Conservation (phyloP, 2,113 vertebrate species). For the Acrocephalus arundinaceus region DNA sequence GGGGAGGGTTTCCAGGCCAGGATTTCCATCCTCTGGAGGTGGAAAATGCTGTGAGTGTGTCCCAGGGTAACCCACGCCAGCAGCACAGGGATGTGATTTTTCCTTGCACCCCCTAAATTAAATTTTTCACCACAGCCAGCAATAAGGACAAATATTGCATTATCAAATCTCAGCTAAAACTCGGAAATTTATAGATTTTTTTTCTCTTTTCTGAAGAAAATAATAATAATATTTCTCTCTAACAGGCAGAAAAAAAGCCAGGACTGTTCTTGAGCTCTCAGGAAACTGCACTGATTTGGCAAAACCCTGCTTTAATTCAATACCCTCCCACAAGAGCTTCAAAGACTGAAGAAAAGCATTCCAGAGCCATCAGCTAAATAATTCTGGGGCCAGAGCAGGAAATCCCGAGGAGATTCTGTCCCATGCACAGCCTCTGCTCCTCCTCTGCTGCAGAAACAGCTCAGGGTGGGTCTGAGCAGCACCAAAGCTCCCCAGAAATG, state of each 20-base stretch:
- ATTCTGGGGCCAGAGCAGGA: neutral
- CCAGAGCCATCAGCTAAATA: neutral
- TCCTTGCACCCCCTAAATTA: neutral
- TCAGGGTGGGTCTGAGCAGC: neutral
- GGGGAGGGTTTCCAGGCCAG: neutral
- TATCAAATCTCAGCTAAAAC: neutral
- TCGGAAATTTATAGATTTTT: neutral
- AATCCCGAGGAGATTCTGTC: neutral
- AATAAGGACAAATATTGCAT: neutral
- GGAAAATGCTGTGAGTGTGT: neutral
- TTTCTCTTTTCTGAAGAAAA: neutral
- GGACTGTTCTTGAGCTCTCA: neutral
- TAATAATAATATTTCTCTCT: neutral
- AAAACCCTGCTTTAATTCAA: neutral
- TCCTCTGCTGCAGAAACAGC: rapidly evolving
- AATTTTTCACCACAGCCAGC: neutral
- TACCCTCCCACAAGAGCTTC: neutral
- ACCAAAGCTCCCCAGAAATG: neutral
- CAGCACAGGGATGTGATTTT: neutral
- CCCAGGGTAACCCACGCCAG: neutral
- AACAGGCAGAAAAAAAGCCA: neutral
- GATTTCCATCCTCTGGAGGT: neutral
- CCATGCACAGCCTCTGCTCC: rapidly evolving
- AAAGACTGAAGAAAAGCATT: neutral
- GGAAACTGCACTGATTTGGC: neutral